Conservation (phyloP, 2,888 invertebrate genomes). For the Drosophila monieri region DNA sequence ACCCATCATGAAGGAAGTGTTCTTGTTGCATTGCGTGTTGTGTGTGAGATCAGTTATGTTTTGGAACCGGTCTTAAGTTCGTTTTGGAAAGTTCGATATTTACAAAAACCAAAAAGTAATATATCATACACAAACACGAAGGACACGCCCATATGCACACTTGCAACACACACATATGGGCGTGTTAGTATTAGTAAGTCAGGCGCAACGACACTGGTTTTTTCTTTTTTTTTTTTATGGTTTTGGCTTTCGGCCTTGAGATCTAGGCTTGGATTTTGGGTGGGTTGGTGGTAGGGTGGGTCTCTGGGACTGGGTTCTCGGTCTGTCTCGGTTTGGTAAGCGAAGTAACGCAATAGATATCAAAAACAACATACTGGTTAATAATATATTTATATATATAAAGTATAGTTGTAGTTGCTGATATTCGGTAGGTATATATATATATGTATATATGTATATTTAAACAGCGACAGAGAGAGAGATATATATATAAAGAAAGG, state of each 20-base stretch:
- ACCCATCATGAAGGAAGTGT: constrained; percentile 46
- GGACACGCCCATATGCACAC: constrained; percentile 25
- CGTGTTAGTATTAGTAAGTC: constrained; percentile 4
- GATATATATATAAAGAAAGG: constrained; percentile 34
- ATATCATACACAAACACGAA: constrained; percentile 60
- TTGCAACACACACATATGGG: constrained; percentile 20
- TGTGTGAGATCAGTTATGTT: constrained; percentile 34
- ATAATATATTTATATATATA: constrained; percentile 44
- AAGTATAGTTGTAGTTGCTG: constrained; percentile 37
- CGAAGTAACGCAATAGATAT: constrained; percentile 65
- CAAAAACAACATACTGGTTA: constrained; percentile 62
- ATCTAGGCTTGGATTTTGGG: constrained; percentile 7
- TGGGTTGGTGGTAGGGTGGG: neutral
- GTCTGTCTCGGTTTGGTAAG: constrained; percentile 52
- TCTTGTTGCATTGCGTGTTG: constrained; percentile 35
- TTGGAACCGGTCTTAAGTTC: constrained; percentile 53
- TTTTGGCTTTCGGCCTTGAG: constrained; percentile 8
- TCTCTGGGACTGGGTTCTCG: constrained; percentile 20
- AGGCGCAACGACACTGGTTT: constrained; percentile 16
- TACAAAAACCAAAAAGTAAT: constrained; percentile 81
- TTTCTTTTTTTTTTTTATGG: constrained; percentile 4
- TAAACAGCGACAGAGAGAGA: constrained; percentile 32
- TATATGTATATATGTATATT: constrained; percentile 48
- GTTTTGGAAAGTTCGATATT: constrained; percentile 49
- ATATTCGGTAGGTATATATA: constrained; percentile 46